Conservation (phyloP, 2,888 invertebrate species). For the Thumatha senex region DNA sequence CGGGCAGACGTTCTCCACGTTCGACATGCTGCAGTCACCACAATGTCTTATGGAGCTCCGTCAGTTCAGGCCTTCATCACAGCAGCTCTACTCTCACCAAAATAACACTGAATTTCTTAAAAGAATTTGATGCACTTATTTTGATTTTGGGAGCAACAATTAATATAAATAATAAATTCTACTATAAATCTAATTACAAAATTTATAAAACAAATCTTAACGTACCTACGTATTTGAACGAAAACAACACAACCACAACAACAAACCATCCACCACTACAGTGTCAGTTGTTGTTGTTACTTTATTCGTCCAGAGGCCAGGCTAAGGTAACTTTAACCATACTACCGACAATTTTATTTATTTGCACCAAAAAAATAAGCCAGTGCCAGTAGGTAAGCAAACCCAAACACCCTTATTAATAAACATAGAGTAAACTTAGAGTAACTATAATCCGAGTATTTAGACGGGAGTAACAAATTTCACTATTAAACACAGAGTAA, state of each 20-base stretch:
- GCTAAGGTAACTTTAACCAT: too few relatives aligned
- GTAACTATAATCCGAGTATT: too few relatives aligned
- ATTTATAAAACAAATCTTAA: conserved; percentile 3
- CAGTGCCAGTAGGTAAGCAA: too few relatives aligned
- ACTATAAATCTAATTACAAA: background rate
- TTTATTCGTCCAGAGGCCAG: too few relatives aligned
- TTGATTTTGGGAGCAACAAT: background rate
- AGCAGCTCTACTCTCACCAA: background rate
- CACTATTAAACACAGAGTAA: too few relatives aligned
- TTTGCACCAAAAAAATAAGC: too few relatives aligned
- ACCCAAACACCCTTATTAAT: too few relatives aligned
- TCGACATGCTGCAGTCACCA: conserved; percentile 84
- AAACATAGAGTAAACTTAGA: too few relatives aligned
- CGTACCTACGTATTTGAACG: background rate
- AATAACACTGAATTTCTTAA: background rate
- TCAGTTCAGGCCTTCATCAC: conserved; percentile 3
- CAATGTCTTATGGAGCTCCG: conserved; percentile 7
- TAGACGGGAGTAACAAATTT: too few relatives aligned
- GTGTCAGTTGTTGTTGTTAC: too few relatives aligned
- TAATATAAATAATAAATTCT: background rate
- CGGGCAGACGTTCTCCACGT: conserved; percentile 97
- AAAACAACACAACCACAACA: background rate
- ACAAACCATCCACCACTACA: too few relatives aligned
- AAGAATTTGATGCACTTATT: background rate
- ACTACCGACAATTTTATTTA: too few relatives aligned